Conservation (phyloP, 2,888 invertebrate genomes). For the Orchesellides sinensis region DNA sequence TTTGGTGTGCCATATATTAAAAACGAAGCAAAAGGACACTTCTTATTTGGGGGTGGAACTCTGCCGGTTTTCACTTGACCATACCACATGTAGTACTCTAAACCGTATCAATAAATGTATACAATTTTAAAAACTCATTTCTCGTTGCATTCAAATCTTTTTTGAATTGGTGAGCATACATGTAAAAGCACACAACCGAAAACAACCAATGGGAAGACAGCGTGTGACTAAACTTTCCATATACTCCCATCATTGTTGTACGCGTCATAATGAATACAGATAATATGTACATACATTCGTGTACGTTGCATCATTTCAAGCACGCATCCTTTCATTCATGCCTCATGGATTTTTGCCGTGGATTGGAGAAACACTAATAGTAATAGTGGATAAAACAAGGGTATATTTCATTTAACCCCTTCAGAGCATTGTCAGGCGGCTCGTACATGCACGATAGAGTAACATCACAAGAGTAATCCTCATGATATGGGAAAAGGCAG, state of each 20-base stretch:
- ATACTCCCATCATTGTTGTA: slow-evolving; percentile 29
- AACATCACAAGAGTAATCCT: slow-evolving; percentile 18
- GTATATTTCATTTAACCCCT: slow-evolving; percentile 13
- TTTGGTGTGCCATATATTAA: slow-evolving; percentile 29
- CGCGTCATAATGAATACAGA: too few species aligned
- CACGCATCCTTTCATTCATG: slow-evolving; percentile 31
- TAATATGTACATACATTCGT: not conserved
- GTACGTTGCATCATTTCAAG: not conserved
- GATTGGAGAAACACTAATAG: not conserved
- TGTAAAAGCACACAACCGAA: not conserved
- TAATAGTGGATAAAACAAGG: slow-evolving; percentile 19
- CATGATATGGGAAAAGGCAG: slow-evolving; percentile 37
- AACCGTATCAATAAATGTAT: too few species aligned
- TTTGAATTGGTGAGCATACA: too few species aligned
- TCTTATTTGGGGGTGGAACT: not conserved
- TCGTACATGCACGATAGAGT: not conserved
- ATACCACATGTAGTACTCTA: too few species aligned
- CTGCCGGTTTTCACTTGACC: slow-evolving; percentile 6
- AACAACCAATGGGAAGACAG: slow-evolving; percentile 40
- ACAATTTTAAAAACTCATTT: too few species aligned
- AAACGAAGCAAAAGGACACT: slow-evolving; percentile 7
- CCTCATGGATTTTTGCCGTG: not conserved
- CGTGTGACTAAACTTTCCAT: slow-evolving; percentile 35
- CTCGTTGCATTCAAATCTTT: too few species aligned
- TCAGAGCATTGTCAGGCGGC: slow-evolving; percentile 7